Percentiles rank a stretch among this genome's conserved stretches.
These are phyloP conservation scores for Macaca nemestrina DNA, from an alignment of 2,113 vertebrate genomes.

Conservation along the genomic window DNA sequence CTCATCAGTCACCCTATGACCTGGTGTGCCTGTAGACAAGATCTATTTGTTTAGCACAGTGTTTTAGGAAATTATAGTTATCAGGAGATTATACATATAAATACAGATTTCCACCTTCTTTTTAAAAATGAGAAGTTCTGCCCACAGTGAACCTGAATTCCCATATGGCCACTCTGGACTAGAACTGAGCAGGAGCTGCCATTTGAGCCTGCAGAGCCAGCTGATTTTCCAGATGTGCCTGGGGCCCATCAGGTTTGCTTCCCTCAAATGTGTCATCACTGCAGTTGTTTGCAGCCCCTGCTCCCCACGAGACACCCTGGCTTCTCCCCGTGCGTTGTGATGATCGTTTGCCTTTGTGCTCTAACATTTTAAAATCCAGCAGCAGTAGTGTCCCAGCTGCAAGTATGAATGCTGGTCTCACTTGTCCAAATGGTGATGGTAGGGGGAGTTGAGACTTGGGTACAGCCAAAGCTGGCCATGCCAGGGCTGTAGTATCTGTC, in stretches of 20 bases:
- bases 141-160: background rate
- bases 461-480: background rate
- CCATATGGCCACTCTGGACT: fast-evolving
- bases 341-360: background rate
- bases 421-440: background rate
- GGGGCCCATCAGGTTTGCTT: background rate
- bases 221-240: background rate
- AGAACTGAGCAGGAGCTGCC: background rate
- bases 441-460: background rate
- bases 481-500: background rate
- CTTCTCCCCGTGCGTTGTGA: background rate
- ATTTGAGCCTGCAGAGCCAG: background rate
- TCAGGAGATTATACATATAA: background rate
- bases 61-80: background rate
- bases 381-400: background rate
- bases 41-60: background rate
- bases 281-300: background rate
- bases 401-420: no score
- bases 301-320: background rate
- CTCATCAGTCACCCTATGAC: background rate
- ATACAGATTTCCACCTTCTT: background rate
- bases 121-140: background rate
- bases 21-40: background rate
- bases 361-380: background rate
- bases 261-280: fast-evolving